Base-by-base conservation (phyloP, 2,113 vertebrate species). In the Microcebus lehilahytsara region DNA sequence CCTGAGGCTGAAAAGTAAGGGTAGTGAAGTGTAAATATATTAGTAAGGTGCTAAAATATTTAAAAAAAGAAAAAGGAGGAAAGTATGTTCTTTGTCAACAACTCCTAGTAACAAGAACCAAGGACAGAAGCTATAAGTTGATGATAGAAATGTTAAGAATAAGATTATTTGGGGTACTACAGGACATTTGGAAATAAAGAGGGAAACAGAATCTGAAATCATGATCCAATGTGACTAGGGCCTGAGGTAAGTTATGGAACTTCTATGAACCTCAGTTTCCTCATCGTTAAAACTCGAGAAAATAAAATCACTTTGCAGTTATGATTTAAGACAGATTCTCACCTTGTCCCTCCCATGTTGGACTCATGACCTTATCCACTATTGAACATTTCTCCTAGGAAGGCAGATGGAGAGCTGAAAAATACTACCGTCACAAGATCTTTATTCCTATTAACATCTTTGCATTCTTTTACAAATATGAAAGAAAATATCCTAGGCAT, bases 271-370 rank as follows among this genome's bases (percentile, higher is more conserved):
- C 46, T 75, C 12, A 6, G 64, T 37, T 93, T 81, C 92, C 40
- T 75, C 11, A 60, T 91, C 49, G 25, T 49, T 96, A 19, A 85
- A 93, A 67, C 80, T 60, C 14, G 12, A 78, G 62, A 90, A 86
- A 80, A 53, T 64, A 66, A 49, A 74, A 67, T 0, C 8, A 64
- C 62, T 79, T 96, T 71, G 8, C 32, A 67, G 14, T 78, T 81
- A 9, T 0, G 19, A 85, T 30, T 78, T 42, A 19, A 53, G 53
- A 72, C 27, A 90, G 80, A 94, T 49, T 42, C 27, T 81, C 86
- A 62, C 9, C 7, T 40, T 23, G 10, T 22, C 6, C 8, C 17
- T 85, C 40, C 27, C 46, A 32, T 3, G 10, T 46, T 77, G 34
- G 20, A 92, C 37, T 3, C 40, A 81, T 66, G 51, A 71, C 8